Conservation (phyloP, 2,888 invertebrate genomes). For the Rotaria sp. region DNA sequence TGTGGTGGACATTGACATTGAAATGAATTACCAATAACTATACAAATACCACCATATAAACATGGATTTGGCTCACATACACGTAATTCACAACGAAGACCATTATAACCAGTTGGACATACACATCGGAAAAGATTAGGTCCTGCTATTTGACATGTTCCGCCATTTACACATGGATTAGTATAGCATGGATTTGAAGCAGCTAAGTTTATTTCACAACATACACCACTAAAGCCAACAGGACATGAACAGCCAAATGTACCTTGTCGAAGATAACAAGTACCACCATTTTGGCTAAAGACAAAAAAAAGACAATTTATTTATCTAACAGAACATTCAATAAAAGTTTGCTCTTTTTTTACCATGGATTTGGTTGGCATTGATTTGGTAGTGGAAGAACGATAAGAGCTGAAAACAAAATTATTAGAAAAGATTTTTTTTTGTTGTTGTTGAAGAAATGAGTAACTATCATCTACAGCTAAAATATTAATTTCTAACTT, state of each 20-base stretch:
- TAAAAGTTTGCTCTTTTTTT: not conserved
- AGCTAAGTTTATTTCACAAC: slow-evolving; percentile 24
- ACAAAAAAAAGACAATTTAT: too few species aligned
- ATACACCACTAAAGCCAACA: slow-evolving; percentile 28
- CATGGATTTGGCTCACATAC: slow-evolving; percentile 3
- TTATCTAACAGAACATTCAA: too few species aligned
- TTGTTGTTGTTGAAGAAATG: not conserved
- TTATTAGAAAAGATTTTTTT: too few species aligned
- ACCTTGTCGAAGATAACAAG: slow-evolving; percentile 24
- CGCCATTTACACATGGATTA: slow-evolving; percentile 67
- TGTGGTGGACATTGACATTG: slow-evolving; percentile 34
- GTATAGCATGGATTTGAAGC: slow-evolving; percentile 33
- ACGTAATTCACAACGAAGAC: slow-evolving; percentile 32
- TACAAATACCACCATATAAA: slow-evolving; percentile 39
- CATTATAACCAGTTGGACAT: slow-evolving; percentile 36
- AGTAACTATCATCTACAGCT: not conserved
- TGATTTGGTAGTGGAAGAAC: not conserved
- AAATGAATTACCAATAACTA: slow-evolving; percentile 25
- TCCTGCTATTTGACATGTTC: slow-evolving; percentile 52
- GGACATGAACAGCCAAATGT: slow-evolving; percentile 39
- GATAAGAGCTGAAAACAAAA: not conserved
- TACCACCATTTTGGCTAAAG: slow-evolving; percentile 31
- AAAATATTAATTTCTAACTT: not conserved
- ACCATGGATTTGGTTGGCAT: slow-evolving; percentile 27
- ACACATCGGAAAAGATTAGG: slow-evolving; percentile 7